Evolutionary conservation across 2,888 invertebrate species (phyloP).

Genomic region (Athalia circularis): DNA sequence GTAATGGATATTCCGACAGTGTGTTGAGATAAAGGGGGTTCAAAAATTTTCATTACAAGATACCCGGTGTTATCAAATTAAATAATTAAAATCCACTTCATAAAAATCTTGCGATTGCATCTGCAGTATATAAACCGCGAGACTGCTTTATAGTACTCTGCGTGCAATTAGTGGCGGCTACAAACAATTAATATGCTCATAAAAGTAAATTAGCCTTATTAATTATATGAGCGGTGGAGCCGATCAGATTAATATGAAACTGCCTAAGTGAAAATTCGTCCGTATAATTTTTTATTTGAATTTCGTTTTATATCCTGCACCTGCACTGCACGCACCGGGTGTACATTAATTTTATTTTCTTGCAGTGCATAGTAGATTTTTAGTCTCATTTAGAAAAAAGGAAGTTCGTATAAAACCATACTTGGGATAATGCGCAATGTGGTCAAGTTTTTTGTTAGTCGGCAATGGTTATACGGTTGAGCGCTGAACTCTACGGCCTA

Average conservation of each 20-base stretch:
- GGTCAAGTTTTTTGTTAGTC: conserved; percentile 30
- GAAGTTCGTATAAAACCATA: too few species aligned
- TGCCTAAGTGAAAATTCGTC: conserved; percentile 2
- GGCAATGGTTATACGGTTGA: conserved; percentile 16
- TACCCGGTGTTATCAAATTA: conserved; percentile 32
- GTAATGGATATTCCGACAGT: conserved; percentile 7
- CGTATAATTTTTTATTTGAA: conserved; percentile 9
- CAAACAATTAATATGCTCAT: conserved; percentile 56
- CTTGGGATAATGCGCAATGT: too few species aligned
- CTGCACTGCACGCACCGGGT: too few species aligned
- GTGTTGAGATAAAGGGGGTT: background rate
- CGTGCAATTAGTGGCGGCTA: conserved; percentile 53
- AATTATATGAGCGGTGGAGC: conserved; percentile 48
- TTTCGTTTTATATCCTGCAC: background rate
- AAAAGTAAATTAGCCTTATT: conserved; percentile 53
- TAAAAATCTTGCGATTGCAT: conserved; percentile 49
- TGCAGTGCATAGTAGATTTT: too few species aligned
- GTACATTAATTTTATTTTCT: too few species aligned
- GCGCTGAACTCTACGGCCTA: conserved; percentile 4
- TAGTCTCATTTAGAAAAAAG: too few species aligned
- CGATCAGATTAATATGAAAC: conserved; percentile 38
- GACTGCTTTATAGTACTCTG: conserved; percentile 17
- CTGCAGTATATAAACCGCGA: background rate
- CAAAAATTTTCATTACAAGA: background rate
- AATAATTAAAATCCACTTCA: conserved; percentile 53